Evolutionary conservation across 2,797 vertebrate genomes (phyloP), one percentile per base, ranked within the genome.

Genomic region (Pangasius djambal): DNA sequence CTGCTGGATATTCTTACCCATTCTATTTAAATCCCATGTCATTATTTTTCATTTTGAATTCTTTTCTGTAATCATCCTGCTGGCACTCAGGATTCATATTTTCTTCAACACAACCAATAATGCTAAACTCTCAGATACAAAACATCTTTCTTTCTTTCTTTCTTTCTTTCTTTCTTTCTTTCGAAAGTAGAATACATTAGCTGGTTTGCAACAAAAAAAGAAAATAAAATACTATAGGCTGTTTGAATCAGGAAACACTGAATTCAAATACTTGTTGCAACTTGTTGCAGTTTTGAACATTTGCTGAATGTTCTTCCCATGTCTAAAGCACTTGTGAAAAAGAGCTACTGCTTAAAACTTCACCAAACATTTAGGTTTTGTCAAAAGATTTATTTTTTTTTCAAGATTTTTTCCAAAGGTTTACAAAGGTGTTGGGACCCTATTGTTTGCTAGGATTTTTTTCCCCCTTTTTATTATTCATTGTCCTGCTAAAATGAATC

Each of bases 21-120:
- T 88, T 94, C 95, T 96, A 96, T 96, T 96, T 96, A 95, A 95
- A 96, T 94, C 89, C 94, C 95, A 95, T 96, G 95, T 96, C 95
- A 96, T 97, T 96, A 97, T 95, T 96, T 96, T 95, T 95, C 94
- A 94, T 94, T 96, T 95, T 94, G 91, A 94, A 94, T 92, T 95
- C 90, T 95, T 95, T 96, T 93, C 94, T 96, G 95, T 95, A 95
- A 95, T 95, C 94, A 93, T 89, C 92, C 84, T 93, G 92, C 93
- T 94, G 91, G 93, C 90, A 91, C 89, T 86, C 92, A 92, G 93
- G 92, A 34, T 31, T 7, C 25, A 93, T 95, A 93, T 95, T 96
- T 95, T 93, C 91, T 85, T 34, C 28, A 84, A 37, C 18, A 83
- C 44, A 59, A 37, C 18, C 55, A 82, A 59, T 82, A 40, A 34